Base-by-base conservation (phyloP, 2,113 vertebrate species). In the Morone saxatilis region DNA sequence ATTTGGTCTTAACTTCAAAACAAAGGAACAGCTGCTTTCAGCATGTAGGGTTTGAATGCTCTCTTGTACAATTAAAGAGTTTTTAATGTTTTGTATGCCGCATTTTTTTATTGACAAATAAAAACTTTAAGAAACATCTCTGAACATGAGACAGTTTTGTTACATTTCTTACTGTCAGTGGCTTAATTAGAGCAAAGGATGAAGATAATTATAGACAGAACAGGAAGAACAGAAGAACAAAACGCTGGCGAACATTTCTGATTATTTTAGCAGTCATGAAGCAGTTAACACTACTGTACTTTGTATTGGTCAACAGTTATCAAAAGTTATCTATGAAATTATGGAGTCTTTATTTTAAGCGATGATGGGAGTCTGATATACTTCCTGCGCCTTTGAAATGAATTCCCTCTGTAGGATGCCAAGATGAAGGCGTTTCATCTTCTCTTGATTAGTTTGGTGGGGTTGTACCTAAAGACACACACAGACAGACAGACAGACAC, bases 61-160 rank as follows among this genome's bases (percentile, higher is more conserved):
- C 83, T 84, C 91, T 93, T 89, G 75, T 89, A 86, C 81, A 89
- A 91, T 19, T 80, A 45, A 89, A 93, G 60, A 91, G 68, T 93
- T 94, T 93, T 91, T 90, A 93, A 90, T 86, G 88, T 95, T 96
- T 95, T 96, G 86, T 95, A 95, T 90, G 89, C 40, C 56, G 43
- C 90, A 83, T 91, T 94, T 96, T 71, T 95, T 95, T 93, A 93
- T 68, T 88, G 82, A 95, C 81, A 88, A 95, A 95, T 96, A 95
- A 95, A 95, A 91, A 70, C 61, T 84, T 88, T 71, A 47, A 80
- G 54, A 91, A 84, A 81, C 75, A 81, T 57, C 69, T 61, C 47
- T 4, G 53, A 76, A 83, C 59, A 75, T 22, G 25, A 53, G 43
- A 6, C 53, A 75, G 14, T 68, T 86, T 81, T 87, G 38, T 88